A percentile compares a stretch with the other conserved stretches of the same genome.
These are phyloP conservation scores for Mylabris sibirica DNA, from an alignment of 2,888 invertebrate species.

Conservation along the genomic window DNA sequence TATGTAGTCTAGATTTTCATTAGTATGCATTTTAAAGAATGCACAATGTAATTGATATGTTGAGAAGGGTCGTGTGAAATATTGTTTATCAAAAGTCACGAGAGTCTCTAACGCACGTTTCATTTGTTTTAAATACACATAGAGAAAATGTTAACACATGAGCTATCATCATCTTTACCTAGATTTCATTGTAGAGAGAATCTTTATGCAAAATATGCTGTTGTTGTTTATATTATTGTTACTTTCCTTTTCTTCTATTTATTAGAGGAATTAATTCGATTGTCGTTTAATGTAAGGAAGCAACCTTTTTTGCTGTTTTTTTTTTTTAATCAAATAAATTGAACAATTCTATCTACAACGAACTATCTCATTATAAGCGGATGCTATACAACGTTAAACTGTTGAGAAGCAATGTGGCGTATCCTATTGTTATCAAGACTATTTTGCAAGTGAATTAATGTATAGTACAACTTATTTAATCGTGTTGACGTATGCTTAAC, in stretches of 20 bases:
- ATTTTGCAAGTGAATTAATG: neutral
- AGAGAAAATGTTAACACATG: conserved; percentile 9
- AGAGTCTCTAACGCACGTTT: conserved; percentile 21
- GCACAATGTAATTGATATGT: conserved; percentile 24
- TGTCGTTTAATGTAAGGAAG: neutral
- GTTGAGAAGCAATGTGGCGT: neutral
- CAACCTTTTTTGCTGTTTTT: neutral
- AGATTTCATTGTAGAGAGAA: conserved; percentile 23
- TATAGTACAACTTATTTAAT: too few relatives aligned
- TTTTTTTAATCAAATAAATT: neutral
- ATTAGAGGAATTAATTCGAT: neutral
- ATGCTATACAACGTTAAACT: neutral
- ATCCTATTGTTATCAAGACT: neutral
- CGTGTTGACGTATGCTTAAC: too few relatives aligned
- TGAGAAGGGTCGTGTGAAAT: conserved; percentile 31
- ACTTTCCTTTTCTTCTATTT: neutral
- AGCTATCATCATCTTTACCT: conserved; percentile 28
- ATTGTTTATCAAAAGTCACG: conserved; percentile 31
- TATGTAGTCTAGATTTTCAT: conserved; percentile 11
- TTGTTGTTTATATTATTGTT: neutral
- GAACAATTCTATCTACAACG: neutral
- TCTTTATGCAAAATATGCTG: neutral
- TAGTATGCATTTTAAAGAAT: conserved; percentile 17
- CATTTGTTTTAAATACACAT: neutral
- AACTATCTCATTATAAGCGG: neutral